Base-by-base conservation (phyloP, 2,888 invertebrate genomes). In the Morpho achilles region DNA sequence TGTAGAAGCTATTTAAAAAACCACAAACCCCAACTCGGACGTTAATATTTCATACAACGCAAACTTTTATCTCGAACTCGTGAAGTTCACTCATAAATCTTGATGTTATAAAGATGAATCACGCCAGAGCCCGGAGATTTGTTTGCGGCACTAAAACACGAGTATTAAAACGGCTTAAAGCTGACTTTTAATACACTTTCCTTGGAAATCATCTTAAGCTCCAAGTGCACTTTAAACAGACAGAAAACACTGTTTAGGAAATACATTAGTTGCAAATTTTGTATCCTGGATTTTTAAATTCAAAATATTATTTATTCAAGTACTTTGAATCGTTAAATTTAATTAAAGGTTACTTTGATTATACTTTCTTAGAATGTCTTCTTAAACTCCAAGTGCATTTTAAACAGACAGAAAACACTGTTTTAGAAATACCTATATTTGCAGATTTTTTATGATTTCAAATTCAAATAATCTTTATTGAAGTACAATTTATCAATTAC, bases 41-140 rank as follows among this genome's bases (percentile, higher is more conserved):
- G 55, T 50, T 63, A 63, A 63, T 63, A 63, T 63, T 60, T 63
- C 63, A 63, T 60, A 58, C 62, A 58, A 53, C 42, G 46, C 44
- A 50, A 61, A 58, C 49, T 63, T 63, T 60, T 63, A 63, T 60
- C 63, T 56, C 53, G 45, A 60, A 63, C 50, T 63, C 60, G 56
- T 58, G 58, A 60, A 63, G 63, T 63, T 46, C 55, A 56, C 43
- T 47, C 60, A 63, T 63, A 63, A 63, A 63, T 63, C 63, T 63
- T 53, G 56, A 49, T 50, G 53, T 53, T 60, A 58, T 63, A 58
- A 58, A 63, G 63, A 63, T 60, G 63, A 63, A 63, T 63, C 58
- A 58, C 61, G 58, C 53, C 58, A 58, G 56, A 63, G 50, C 48
- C 47, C 53, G 39, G 46, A 45, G 63, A 63, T 63, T 63, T 60